phyloP scores from a whole-genome alignment of 1,140 invertebrate genomes.

The Drosophila arizonae region DNA sequence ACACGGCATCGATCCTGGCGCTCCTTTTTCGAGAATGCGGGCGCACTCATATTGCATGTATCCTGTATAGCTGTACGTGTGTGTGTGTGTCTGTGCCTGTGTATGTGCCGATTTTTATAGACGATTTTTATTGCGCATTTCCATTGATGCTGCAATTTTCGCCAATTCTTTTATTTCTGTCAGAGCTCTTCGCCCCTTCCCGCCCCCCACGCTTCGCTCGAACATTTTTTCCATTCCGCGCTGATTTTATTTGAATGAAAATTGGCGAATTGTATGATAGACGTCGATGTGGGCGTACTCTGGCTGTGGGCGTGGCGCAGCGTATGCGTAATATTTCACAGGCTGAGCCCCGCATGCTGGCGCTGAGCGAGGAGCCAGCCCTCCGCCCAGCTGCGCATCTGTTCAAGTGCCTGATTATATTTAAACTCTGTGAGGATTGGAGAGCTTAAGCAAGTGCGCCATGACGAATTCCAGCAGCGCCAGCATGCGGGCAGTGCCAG shows the following conservation, averaged over 20 bases:
- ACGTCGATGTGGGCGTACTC: slow-evolving; percentile 59
- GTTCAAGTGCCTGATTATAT: slow-evolving; percentile 77
- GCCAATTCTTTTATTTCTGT: slow-evolving; percentile 41
- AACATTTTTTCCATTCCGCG: slow-evolving; percentile 47
- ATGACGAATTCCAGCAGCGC: not conserved
- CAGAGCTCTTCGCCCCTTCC: not conserved
- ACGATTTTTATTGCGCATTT: slow-evolving; percentile 79
- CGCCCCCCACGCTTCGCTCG: slow-evolving; percentile 4
- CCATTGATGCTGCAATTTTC: slow-evolving; percentile 76
- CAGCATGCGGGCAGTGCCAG: not conserved
- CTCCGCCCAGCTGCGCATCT: slow-evolving; percentile 72
- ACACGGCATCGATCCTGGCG: slow-evolving; percentile 39
- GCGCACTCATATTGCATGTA: slow-evolving; percentile 64
- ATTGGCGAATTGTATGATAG: slow-evolving; percentile 80
- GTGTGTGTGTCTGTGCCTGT: slow-evolving; percentile 3
- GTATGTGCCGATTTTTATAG: slow-evolving; percentile 77
- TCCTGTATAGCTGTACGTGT: not conserved
- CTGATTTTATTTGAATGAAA: slow-evolving; percentile 80
- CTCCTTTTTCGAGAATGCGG: slow-evolving; percentile 25
- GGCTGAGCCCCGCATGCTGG: slow-evolving; percentile 25
- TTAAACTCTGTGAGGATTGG: slow-evolving; percentile 47
- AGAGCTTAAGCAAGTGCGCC: slow-evolving; percentile 14
- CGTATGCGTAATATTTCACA: slow-evolving; percentile 74
- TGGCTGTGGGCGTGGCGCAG: slow-evolving; percentile 54
- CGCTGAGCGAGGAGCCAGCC: not conserved